Evolutionary conservation across 2,113 vertebrate genomes (phyloP).

Genomic region (Ploceus nigricollis): DNA sequence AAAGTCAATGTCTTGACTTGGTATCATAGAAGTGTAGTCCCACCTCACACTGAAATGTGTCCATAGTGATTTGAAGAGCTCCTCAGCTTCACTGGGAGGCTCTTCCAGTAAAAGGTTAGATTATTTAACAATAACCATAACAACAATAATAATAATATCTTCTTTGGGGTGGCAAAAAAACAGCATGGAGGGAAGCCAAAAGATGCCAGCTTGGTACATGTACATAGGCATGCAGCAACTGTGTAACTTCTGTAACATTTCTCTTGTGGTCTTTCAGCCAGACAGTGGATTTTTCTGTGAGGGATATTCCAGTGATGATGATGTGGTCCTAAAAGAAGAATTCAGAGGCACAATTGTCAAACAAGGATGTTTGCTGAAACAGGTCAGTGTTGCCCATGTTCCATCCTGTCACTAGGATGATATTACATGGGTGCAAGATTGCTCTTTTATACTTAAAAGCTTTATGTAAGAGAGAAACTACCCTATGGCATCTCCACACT

Average conservation of each 20-base stretch:
- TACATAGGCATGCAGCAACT: neutral
- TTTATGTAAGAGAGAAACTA: neutral
- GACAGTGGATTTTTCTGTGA: slow-evolving; percentile 94
- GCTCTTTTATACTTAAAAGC: neutral
- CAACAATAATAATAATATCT: neutral
- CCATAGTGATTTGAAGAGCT: neutral
- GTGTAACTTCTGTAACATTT: neutral
- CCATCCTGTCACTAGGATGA: neutral
- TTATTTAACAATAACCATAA: neutral
- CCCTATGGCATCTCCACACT: neutral
- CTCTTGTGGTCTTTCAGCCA: slow-evolving; percentile 67
- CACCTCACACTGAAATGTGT: neutral
- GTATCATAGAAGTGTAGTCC: neutral
- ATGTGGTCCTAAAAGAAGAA: slow-evolving; percentile 87
- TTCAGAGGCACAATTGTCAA: slow-evolving; percentile 94
- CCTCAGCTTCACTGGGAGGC: neutral
- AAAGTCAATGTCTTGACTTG: neutral
- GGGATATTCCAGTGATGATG: slow-evolving; percentile 95
- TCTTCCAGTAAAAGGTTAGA: neutral
- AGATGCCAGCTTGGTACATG: neutral
- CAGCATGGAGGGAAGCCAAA: neutral
- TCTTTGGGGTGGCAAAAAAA: neutral
- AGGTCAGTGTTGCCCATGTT: slow-evolving; percentile 72
- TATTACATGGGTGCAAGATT: neutral
- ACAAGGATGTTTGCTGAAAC: slow-evolving; percentile 94